Base-by-base conservation (phyloP, 2,888 invertebrate species). In the Dryobota labecula region DNA sequence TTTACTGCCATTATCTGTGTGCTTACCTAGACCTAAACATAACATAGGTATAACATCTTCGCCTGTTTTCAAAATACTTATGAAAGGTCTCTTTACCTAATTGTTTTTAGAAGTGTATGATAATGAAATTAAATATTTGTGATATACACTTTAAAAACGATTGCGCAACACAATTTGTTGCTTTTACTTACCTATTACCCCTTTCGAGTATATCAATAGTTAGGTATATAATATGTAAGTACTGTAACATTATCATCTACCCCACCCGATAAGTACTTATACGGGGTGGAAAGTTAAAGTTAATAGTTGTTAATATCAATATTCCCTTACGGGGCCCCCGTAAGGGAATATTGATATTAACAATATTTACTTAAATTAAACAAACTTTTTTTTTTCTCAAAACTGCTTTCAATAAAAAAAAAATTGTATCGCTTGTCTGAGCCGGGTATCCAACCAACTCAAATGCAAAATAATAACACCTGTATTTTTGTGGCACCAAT, bases 121-220 rank as follows among this genome's bases (percentile, higher is more conserved):
- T 68, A 47, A 5, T 36, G 0, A 45, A 33, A 33, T 33, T 2
- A n/a, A 20, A 3, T 43, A 18, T 64, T 33, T 65, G n/a, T 30
- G 20, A 7, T 3, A 33, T 18, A 27, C 36, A 27, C 13, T 24
- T n/a, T 13, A 5, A 33, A 24, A 36, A n/a, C n/a, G 43, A 27
- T 68, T 68, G 27, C 69, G 36, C 13, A 47, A 38, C 15, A n/a
- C 20, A n/a, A 67, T 30, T 36, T 43, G 41, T 13, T n/a, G 11
- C 18, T 38, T 38, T 57, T 38, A 18, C 36, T 38, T 58, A 18
- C 3, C 38, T 58, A 38, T 24, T 24, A 38, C 47, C n/a, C 13
- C 20, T 9, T 47, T 33, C 62, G 11, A 15, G 30, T 61, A 6
- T 9, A 30, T 30, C 30, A 30, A 61, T 30, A 61, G 30, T n/a